A percentile compares a stretch with the other conserved stretches of the same genome.
These are phyloP conservation scores for Monopis laevigella DNA, from an alignment of 2,888 invertebrate genomes.

Conservation along the genomic window DNA sequence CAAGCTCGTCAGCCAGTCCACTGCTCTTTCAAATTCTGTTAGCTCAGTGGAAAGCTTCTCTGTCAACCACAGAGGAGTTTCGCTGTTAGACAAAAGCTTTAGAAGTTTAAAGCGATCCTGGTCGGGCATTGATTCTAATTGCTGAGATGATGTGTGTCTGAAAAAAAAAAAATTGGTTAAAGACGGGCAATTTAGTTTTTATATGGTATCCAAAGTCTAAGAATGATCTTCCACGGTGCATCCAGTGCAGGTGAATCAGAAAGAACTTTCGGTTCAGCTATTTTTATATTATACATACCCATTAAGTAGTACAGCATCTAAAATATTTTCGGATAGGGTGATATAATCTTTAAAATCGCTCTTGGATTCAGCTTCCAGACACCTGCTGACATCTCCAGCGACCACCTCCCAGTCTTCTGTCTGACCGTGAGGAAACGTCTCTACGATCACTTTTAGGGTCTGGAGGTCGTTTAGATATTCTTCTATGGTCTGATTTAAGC, in stretches of 20 bases:
- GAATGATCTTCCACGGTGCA: no score
- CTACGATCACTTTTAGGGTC: conserved; percentile 71
- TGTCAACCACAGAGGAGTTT: conserved; percentile 47
- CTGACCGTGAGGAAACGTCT: conserved; percentile 67
- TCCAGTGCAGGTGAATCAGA: no score
- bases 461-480: conserved; percentile 71
- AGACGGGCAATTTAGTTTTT: no score
- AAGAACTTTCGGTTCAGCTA: no score
- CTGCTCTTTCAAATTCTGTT: conserved; percentile 60
- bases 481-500: conserved; percentile 56
- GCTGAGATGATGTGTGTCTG: conserved; percentile 46
- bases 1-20: conserved; percentile 77
- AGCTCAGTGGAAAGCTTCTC: conserved; percentile 26
- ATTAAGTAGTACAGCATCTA: conserved; percentile 76
- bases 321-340: conserved; percentile 62
- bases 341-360: conserved; percentile 67
- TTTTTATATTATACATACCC: conserved; percentile 72
- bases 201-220: no score
- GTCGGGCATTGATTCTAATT: conserved; percentile 41
- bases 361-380: conserved; percentile 54
- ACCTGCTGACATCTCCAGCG: conserved; percentile 69
- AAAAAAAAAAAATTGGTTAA: conserved; percentile 9
- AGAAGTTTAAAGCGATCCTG: conserved; percentile 34
- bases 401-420: conserved; percentile 66
- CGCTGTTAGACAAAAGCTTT: conserved; percentile 30